Percentiles rank a stretch among this genome's conserved stretches.
Evolutionary conservation across 2,888 invertebrate genomes (phyloP).

Genomic region (Melipona bicolor): DNA sequence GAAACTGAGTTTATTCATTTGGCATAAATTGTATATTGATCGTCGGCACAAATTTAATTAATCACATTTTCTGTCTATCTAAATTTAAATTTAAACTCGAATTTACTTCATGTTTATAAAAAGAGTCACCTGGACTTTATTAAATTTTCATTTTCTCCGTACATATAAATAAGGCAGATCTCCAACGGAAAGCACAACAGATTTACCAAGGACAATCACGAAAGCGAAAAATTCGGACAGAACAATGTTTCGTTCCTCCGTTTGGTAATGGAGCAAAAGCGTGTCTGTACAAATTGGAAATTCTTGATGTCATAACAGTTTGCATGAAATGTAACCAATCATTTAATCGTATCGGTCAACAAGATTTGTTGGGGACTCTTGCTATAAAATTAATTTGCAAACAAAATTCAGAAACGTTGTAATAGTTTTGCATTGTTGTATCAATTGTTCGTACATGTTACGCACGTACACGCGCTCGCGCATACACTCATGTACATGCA

Average conservation of each 20-base stretch:
- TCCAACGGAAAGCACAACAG: constrained; percentile 49
- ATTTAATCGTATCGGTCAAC: neutral
- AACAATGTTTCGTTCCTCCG: constrained; percentile 32
- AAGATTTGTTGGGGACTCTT: neutral
- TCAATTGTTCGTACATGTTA: neutral
- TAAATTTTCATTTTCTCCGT: neutral
- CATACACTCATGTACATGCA: neutral
- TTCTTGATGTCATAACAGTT: neutral
- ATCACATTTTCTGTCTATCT: neutral
- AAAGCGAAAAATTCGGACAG: constrained; percentile 33
- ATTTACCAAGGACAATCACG: constrained; percentile 43
- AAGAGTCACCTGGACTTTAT: neutral
- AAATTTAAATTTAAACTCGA: neutral
- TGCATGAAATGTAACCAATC: neutral
- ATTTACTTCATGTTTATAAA: neutral
- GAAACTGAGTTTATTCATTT: neutral
- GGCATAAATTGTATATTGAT: too few species aligned
- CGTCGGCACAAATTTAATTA: neutral
- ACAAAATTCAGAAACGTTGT: neutral
- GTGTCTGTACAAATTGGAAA: constrained; percentile 27
- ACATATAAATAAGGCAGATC: constrained; percentile 15
- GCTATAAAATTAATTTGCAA: neutral
- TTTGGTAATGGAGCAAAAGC: constrained; percentile 29
- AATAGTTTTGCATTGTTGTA: neutral
- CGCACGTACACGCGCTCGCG: neutral